Evolutionary conservation across 2,888 invertebrate genomes (phyloP), one percentile per base, ranked within the genome.

Genomic region (Acrobasis consociella): DNA sequence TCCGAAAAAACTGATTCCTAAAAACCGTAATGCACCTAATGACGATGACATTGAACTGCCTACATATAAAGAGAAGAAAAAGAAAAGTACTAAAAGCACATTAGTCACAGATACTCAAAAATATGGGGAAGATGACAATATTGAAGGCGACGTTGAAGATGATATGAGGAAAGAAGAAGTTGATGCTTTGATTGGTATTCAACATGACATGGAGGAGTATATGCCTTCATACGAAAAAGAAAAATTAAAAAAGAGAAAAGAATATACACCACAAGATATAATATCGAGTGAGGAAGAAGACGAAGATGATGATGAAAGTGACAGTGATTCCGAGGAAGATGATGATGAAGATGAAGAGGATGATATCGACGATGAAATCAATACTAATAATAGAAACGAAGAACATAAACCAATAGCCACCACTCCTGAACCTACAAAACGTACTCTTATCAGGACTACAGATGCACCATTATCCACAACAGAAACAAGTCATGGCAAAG

Each of bases 71-170:
- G 91, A 88, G 74, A 91, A 90, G 74, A 88, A 89, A 71, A 91
- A 83, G 58, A 91, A 91, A 69, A 80, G 78, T 13, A 77, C 83
- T 9, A 85, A 88, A 71, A 91, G 86, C 37, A 93, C 93, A 3
- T 72, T 89, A 64, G 88, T 93, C 1, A 93, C 92, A 5, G 93
- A 93, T 60, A 85, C 89, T 37, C 83, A 89, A 67, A 82, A 78
- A 15, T 93, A 93, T 67, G 90, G 88, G 7, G 82, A 86, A 66
- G 85, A 77, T 52, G 78, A 83, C 50, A 78, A 83, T 38, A 56
- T 91, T 67, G 90, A 87, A 7, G 82, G 86, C 65, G 85, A 78
- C 49, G 77, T 83, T 52, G 79, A 84, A 39, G 83, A 85, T 60
- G 83, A 90, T 63, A 79, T 80, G 75, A 78, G 70, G 70, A 81